Base-by-base conservation (phyloP, 1,140 invertebrate genomes). In the Pseudomyrmex gracilis region DNA sequence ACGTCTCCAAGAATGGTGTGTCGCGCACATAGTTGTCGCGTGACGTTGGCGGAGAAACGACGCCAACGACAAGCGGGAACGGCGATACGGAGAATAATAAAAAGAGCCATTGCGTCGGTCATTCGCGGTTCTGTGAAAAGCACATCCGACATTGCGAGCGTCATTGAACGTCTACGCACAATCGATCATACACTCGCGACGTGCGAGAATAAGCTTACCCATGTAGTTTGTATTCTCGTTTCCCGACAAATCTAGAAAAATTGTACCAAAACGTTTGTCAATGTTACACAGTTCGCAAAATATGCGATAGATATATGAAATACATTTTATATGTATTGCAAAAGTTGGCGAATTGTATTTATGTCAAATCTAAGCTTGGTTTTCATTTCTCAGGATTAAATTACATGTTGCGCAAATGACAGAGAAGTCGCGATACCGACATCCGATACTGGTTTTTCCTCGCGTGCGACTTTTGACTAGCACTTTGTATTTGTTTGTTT, bases 11-110 rank as follows among this genome's bases (percentile, higher is more conserved):
- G 58, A 74, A 73, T 74, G 77, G 83, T 82, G 73, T 20, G 70
- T 67, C 78, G 68, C 78, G 68, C 82, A 68, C 82, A 89, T 87
- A 90, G 60, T 87, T 87, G 80, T 90, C 76, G 84, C 84, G 74
- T 85, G 87, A 90, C 86, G 87, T 53, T 77, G 55, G 70, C 82
- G 17, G n/a, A 70, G 82, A 63, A 73, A 61, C 85, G 77, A 82
- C 83, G 68, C 60, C 20, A 80, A 64, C 67, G 74, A 64, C 57
- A 49, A 55, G 24, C 58, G 61, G 15, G 20, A 64, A 82, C 34
- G 51, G 64, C 78, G 78, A 82, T 73, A 74, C 61, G 47, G 17
- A 73, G 53, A 74, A 74, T 74, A 73, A 82, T 63, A 83, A 76
- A 77, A 64, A 83, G 47, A 47, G 53, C 60, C 49, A 7, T 47